These are phyloP conservation scores for Sminthurides aquaticus DNA, from an alignment of 2,888 invertebrate species.

Conservation along the genomic window DNA sequence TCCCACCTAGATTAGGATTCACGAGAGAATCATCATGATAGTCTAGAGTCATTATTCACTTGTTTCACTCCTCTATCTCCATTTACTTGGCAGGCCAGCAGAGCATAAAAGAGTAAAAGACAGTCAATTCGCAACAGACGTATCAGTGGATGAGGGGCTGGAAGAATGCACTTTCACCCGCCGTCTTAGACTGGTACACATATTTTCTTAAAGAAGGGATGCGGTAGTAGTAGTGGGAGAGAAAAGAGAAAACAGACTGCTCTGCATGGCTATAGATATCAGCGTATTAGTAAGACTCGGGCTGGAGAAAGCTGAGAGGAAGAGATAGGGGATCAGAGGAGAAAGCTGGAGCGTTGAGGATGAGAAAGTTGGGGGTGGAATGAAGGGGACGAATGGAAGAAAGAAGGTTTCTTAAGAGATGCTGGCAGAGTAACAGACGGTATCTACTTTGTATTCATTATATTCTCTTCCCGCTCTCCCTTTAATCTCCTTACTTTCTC, in stretches of 20 bases:
- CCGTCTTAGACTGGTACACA: no score
- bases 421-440: constrained; percentile 14
- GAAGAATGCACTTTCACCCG: no score
- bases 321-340: constrained; percentile 14
- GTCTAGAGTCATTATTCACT: constrained; percentile 12
- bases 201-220: no score
- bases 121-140: no score
- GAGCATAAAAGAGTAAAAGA: background rate
- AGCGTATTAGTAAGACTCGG: no score
- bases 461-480: constrained; percentile 9
- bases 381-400: background rate
- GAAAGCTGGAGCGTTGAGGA: constrained; percentile 5
- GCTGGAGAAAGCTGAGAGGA: background rate
- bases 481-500: constrained; percentile 14
- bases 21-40: constrained; percentile 16
- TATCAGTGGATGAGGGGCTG: no score
- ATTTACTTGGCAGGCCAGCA: constrained; percentile 6
- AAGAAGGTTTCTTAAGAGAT: background rate
- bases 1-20: constrained; percentile 18
- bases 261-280: no score
- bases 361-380: background rate
- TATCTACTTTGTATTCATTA: constrained; percentile 25
- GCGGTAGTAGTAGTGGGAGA: no score
- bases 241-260: no score
- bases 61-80: constrained; percentile 10